Base-by-base conservation (phyloP, 2,113 vertebrate genomes). In the Speoplatyrhinus poulsoni region DNA sequence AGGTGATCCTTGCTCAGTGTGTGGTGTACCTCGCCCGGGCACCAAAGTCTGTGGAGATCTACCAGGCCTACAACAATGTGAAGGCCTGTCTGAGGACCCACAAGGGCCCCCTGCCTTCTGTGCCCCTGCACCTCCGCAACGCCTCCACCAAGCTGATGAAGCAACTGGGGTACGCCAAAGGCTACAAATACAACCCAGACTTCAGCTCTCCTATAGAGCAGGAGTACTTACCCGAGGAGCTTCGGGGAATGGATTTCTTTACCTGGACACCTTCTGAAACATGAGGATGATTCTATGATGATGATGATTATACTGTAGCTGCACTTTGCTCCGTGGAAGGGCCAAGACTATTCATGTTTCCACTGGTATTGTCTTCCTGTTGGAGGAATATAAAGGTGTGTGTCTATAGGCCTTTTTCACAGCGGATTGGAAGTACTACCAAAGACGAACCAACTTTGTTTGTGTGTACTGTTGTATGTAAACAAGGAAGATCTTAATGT, bases 1-100 rank as follows among this genome's bases (percentile, higher is more conserved):
- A 99, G 98, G 97, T 99, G 64, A 95, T 99, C 78, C 88, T 99
- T 16, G 98, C 98, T 53, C 98, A 99, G 77, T 98, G 96, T 76
- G 96, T 93, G 0, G 88, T 96, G 59, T 99, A 98, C 71, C 86
- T 98, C 75, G 94, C 96, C 49, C 92, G 94, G 78, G 96, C 97
- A 3, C 95, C 96, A 0, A 99, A 99, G 82, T 99, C 96, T 1
- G 85, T 98, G 62, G 94, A 95, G 59, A 90, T 98, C 0, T 98
- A 96, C 83, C 91, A 67, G 13, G 97, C 97, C 0, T 99, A 99
- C 36, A 67, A 12, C 64, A 97, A 95, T 0, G 96, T 96, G 19
- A 98, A 99, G 73, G 88, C 92, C 26, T 95, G 94, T 73, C 69
- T 99, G 85, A 94, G 96, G 76, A 96, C 53, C 85, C 95, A 99